Percentiles rank a stretch among this genome's conserved stretches.
Evolutionary conservation across 2,797 vertebrate species (phyloP).

Genomic region (Lepus oiostolus): DNA sequence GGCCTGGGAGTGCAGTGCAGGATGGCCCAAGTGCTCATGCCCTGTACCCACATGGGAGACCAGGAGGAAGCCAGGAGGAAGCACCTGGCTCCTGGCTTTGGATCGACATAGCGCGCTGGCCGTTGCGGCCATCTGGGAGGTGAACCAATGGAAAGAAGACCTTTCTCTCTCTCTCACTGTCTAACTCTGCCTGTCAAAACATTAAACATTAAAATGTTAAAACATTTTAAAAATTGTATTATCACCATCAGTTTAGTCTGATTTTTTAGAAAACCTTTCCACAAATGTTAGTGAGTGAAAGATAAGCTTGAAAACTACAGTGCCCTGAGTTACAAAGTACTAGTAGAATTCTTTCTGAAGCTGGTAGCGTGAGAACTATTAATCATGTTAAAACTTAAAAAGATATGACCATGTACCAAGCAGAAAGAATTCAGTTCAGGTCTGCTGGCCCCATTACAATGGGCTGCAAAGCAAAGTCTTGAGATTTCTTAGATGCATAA

Average conservation of each 20-base stretch:
- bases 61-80: no score
- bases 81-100: no score
- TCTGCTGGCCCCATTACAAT: constrained; percentile 85
- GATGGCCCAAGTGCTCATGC: no score
- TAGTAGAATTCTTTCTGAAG: constrained; percentile 73
- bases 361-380: constrained; percentile 69
- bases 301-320: constrained; percentile 2
- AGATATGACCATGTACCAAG: constrained; percentile 78
- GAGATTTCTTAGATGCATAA: constrained; percentile 87
- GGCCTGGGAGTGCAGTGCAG: no score
- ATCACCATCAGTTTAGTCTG: not conserved
- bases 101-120: no score
- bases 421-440: constrained; percentile 86
- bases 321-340: constrained; percentile 59
- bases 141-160: no score
- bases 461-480: constrained; percentile 86
- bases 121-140: no score
- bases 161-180: no score
- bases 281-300: constrained; percentile 33
- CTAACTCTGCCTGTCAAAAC: no score
- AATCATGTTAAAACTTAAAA: constrained; percentile 81
- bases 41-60: no score
- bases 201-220: not conserved
- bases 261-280: constrained; percentile 47
- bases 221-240: constrained; percentile 17